Conservation (phyloP, 2,797 vertebrate species). For the Rhynchotus rufescens region DNA sequence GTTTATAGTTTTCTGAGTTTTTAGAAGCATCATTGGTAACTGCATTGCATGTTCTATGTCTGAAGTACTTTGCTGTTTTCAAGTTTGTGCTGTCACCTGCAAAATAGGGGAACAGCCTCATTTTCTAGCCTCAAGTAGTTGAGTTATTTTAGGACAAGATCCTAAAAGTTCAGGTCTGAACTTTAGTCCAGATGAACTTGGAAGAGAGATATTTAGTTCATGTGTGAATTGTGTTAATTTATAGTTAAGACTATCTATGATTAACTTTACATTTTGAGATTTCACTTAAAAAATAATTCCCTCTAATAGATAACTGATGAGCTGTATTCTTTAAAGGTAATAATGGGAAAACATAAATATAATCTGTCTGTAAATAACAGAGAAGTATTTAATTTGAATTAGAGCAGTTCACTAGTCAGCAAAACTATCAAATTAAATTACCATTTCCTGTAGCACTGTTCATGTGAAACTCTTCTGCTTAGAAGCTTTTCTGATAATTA, state of each 20-base stretch:
- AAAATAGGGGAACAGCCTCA: no score
- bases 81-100: not conserved
- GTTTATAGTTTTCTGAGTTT: not conserved
- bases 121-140: not conserved
- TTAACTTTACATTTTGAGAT: not conserved
- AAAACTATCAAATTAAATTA: not conserved
- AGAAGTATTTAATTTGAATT: not conserved
- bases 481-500: not conserved
- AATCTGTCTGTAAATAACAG: not conserved
- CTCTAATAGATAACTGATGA: not conserved
- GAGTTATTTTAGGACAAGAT: not conserved
- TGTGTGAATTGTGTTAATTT: not conserved
- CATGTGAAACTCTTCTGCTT: not conserved
- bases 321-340: not conserved
- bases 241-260: not conserved
- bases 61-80: not conserved
- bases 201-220: not conserved
- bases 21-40: not conserved
- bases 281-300: not conserved
- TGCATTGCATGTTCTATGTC: not conserved
- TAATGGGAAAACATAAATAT: not conserved
- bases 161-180: not conserved
- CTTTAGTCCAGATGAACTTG: not conserved
- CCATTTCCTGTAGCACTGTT: not conserved
- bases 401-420: not conserved